phyloP scores from a whole-genome alignment of 2,888 invertebrate genomes.

The Idaea aversata region DNA sequence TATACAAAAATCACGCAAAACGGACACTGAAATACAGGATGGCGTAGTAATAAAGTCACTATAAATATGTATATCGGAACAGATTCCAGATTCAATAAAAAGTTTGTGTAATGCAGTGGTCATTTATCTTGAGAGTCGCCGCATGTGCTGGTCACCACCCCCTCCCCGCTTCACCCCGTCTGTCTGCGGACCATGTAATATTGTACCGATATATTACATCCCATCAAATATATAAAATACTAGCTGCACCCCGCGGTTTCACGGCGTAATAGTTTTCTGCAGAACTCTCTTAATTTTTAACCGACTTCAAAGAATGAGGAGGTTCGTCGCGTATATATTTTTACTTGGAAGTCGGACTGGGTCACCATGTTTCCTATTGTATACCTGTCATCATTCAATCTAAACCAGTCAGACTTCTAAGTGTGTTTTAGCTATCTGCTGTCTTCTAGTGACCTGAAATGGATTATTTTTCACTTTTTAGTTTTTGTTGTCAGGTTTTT shows the following conservation, averaged over 20 bases:
- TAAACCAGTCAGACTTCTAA: too few relatives aligned
- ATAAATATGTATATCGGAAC: background rate
- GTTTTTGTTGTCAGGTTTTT: too few relatives aligned
- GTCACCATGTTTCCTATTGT: too few relatives aligned
- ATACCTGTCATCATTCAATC: conserved; percentile 37
- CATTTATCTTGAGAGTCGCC: conserved; percentile 54
- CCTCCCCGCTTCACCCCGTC: conserved; percentile 20
- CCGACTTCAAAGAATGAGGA: too few relatives aligned
- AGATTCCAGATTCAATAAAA: conserved; percentile 37
- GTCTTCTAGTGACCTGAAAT: too few relatives aligned
- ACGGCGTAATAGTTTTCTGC: background rate
- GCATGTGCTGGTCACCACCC: conserved; percentile 39
- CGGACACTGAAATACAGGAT: too few relatives aligned
- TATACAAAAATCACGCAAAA: too few relatives aligned
- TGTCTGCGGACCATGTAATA: conserved; percentile 21
- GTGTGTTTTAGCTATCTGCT: too few relatives aligned
- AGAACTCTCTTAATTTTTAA: background rate
- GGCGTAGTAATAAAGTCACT: conserved; percentile 1
- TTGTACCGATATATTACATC: background rate
- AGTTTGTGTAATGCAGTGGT: conserved; percentile 55
- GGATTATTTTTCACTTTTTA: too few relatives aligned
- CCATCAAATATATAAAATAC: background rate
- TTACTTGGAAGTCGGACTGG: too few relatives aligned
- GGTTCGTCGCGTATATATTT: too few relatives aligned
- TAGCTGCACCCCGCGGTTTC: background rate